Conservation (phyloP, 2,888 invertebrate species). For the Pilophorus perplexus region DNA sequence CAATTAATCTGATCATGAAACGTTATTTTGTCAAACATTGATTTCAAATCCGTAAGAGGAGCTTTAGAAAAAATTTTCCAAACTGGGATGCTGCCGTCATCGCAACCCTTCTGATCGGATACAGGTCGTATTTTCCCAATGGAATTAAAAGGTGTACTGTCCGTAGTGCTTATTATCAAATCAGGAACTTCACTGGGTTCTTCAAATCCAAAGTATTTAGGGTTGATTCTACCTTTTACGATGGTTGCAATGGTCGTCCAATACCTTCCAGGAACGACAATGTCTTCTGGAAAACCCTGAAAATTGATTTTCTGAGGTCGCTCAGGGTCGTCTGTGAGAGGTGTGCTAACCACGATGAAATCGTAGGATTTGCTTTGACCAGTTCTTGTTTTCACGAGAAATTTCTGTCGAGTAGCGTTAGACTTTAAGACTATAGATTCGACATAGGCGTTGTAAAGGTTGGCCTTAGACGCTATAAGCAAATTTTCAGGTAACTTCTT, state of each 20-base stretch:
- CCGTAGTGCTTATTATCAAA: constrained; percentile 55
- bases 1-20: constrained; percentile 54
- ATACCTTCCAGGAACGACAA: constrained; percentile 53
- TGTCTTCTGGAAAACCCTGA: constrained; percentile 52
- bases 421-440: constrained; percentile 45
- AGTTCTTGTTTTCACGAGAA: background rate
- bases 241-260: constrained; percentile 60
- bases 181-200: constrained; percentile 50
- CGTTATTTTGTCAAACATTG: constrained; percentile 55
- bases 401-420: constrained; percentile 47
- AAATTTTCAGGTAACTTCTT: constrained; percentile 54
- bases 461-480: constrained; percentile 53
- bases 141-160: constrained; percentile 56
- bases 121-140: constrained; percentile 53
- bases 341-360: constrained; percentile 60
- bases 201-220: constrained; percentile 53
- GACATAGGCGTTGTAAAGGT: constrained; percentile 53
- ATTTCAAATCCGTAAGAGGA: constrained; percentile 53
- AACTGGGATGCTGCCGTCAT: constrained; percentile 51
- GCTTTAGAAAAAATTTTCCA: constrained; percentile 62
- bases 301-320: constrained; percentile 54
- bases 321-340: constrained; percentile 54
- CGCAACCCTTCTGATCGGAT: constrained; percentile 46
- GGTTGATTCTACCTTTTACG: constrained; percentile 56
- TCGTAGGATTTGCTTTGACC: constrained; percentile 54